Evolutionary conservation across 1,140 invertebrate species (phyloP), one percentile per base, ranked within the genome.

Genomic region (Wiebesia pumilae): DNA sequence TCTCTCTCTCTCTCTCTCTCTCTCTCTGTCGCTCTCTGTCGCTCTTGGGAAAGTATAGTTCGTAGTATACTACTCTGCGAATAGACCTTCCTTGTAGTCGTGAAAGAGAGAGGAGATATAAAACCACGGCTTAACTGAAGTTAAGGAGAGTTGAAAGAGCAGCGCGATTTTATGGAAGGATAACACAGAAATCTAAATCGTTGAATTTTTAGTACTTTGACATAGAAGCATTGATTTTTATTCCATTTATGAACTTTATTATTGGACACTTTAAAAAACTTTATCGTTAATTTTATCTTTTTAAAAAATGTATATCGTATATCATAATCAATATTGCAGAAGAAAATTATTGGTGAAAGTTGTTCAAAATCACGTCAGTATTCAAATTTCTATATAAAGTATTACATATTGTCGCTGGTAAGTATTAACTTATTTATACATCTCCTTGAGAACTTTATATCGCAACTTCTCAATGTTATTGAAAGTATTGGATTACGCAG

Each of bases 1-100:
- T 27, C n/a, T 16, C 24, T 12, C 79, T 81, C 75, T n/a, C 83
- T n/a, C 51, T 81, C 35, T 88, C 47, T 82, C 27, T 62, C 33
- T 58, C 35, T 40, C 35, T 38, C 35, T 21, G 14, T 78, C 51
- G 43, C 24, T 7, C 51, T 38, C 4, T 12, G 27, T 35, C 38
- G 6, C 16, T 12, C 35, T 43, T 69, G 43, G 62, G 14, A 67
- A 67, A 81, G 81, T 67, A 51, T 62, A 35, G 24, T 77, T 47
- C 16, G 1, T 51, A 51, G 10, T 43, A 67, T 82, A 51, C 40
- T 71, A 21, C n/a, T 7, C 1, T 51, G 47, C 35, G 14, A 79
- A 38, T 67, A 81, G 62, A 81, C 58, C 27, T 77, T 77, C 62
- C 79, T 35, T 58, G 58, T 81, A 58, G 80, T 21, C 27, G 35